Base-by-base conservation (phyloP, 2,888 invertebrate species). In the Andrena praecox region DNA sequence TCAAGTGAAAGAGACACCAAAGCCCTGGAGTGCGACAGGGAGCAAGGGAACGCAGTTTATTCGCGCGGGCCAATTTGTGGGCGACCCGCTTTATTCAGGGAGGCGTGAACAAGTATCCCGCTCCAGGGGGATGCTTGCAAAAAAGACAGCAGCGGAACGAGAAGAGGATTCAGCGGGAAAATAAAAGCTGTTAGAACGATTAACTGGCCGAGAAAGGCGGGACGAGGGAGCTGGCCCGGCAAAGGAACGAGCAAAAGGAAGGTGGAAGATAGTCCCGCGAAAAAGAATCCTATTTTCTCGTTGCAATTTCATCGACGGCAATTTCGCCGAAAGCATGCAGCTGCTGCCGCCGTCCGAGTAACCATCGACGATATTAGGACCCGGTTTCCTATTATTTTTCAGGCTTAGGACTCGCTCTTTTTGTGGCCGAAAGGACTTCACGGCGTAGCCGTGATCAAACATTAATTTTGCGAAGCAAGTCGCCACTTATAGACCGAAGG, bases 261-360 rank as follows among this genome's bases (percentile, higher is more conserved):
- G 50, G 24, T 20, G 35, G 48, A 35, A 52, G 77, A 80, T 52
- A 72, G 74, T 54, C 68, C 20, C 8, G 69, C 74, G 82, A 77
- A 75, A 80, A 80, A 70, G 77, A 54, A 69, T 72, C 72, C 78
- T 54, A 80, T 77, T 80, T 89, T 62, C 73, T 82, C 69, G 77
- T 64, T 78, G 84, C 86, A 87, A 87, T 91, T 87, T 89, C 84
- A 86, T 87, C 89, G 85, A 81, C 83, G 76, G 85, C 86, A 91
- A 91, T 90, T 89, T 90, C 56, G 85, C 77, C 86, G 86, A 85
- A 89, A 88, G 85, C 85, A 86, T 84, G 89, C 91, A 88, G 91
- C 90, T 90, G 91, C 91, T 77, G 81, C 78, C n/a, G 42, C 42
- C 42, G 67, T 66, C 35, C 50, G 77, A 70, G 59, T 63, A 70